Conservation (phyloP, 1,140 invertebrate species). For the Aphaenogaster rudis region DNA sequence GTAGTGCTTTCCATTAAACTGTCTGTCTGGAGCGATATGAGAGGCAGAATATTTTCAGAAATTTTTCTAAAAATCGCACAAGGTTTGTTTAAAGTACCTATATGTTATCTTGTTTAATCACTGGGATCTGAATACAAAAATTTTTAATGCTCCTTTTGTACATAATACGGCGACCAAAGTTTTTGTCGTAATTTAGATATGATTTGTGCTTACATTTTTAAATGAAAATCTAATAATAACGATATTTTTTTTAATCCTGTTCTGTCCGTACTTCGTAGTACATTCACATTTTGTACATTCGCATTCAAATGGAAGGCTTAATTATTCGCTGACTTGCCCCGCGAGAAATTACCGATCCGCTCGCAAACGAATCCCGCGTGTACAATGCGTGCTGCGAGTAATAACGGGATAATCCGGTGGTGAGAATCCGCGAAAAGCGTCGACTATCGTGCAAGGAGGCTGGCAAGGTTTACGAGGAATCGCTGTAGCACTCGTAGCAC, state of each 20-base stretch:
- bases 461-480: background rate
- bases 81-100: background rate
- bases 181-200: background rate
- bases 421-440: slow-evolving; percentile 1
- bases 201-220: background rate
- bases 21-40: slow-evolving; percentile 1
- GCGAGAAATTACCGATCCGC: slow-evolving; percentile 72
- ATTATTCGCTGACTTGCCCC: slow-evolving; percentile 72
- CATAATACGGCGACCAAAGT: background rate
- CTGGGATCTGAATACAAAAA: background rate
- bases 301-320: slow-evolving; percentile 65
- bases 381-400: slow-evolving; percentile 56
- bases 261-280: background rate
- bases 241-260: slow-evolving; percentile 1
- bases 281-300: background rate
- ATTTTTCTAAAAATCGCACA: slow-evolving; percentile 26
- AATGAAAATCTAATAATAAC: background rate
- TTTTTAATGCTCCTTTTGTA: background rate
- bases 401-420: slow-evolving; percentile 58
- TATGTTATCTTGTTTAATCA: background rate
- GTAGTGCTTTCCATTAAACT: slow-evolving; percentile 24
- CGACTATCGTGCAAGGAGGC: slow-evolving; percentile 36
- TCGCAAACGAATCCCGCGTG: slow-evolving; percentile 68
- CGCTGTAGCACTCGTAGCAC: background rate
- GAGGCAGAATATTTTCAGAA: background rate